These are phyloP conservation scores for Leptestheria dahalacensis DNA, from an alignment of 1,140 invertebrate species.

Conservation along the genomic window DNA sequence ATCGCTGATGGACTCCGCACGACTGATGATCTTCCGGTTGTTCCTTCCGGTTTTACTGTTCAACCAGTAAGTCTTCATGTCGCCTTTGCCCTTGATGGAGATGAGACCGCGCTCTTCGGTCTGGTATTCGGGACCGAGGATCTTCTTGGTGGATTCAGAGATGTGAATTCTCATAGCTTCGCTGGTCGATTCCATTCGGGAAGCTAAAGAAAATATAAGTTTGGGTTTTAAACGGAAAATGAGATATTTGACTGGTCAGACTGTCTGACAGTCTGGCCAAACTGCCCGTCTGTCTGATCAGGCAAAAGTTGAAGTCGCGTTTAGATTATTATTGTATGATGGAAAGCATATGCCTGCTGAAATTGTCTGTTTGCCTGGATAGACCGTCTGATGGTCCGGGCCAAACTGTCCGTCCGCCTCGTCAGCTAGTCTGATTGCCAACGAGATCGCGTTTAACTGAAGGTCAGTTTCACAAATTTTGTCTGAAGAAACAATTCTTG, in stretches of 20 bases:
- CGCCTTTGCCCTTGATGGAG: conserved; percentile 69
- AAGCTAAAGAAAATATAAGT: conserved; percentile 38
- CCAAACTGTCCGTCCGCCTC: too few species aligned
- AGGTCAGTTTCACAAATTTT: too few species aligned
- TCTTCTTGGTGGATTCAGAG: conserved; percentile 64
- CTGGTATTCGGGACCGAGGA: conserved; percentile 57
- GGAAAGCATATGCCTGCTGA: too few species aligned
- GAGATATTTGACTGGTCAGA: too few species aligned
- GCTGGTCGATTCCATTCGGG: conserved; percentile 79
- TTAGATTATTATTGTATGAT: too few species aligned
- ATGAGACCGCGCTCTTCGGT: conserved; percentile 66
- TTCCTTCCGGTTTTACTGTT: conserved; percentile 44
- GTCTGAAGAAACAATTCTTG: too few species aligned
- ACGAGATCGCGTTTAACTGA: too few species aligned
- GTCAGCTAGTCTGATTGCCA: too few species aligned
- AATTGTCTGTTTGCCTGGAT: too few species aligned
- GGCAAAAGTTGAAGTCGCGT: too few species aligned
- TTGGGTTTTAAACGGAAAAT: background rate
- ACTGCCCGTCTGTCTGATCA: too few species aligned
- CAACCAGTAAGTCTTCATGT: conserved; percentile 89
- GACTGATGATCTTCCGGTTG: conserved; percentile 24
- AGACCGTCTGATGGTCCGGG: conserved; percentile 1
- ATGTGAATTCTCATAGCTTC: conserved; percentile 89
- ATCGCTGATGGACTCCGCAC: conserved; percentile 2
- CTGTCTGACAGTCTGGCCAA: too few species aligned